Evolutionary conservation across 2,113 vertebrate species (phyloP), one percentile per base, ranked within the genome.

Genomic region (Alouatta palliata): DNA sequence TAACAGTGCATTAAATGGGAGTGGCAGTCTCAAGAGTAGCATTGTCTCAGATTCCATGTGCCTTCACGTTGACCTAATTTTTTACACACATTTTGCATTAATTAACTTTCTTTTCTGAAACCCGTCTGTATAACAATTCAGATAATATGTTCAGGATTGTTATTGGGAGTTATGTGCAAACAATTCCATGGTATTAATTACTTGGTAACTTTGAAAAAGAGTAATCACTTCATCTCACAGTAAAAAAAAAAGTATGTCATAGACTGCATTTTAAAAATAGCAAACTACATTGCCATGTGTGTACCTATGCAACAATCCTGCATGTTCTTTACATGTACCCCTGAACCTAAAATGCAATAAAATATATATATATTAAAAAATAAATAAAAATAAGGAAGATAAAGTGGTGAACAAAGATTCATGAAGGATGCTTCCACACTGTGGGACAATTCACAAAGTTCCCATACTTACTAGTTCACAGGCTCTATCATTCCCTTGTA

Each of bases 71-170:
- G 79, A 75, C 27, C 77, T 88, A 54, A 45, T 37, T 76, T 95
- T 91, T 73, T 3, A 71, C 45, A 49, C 8, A 52, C 2, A 73
- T 23, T 87, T 95, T 87, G 81, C 56, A 89, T 40, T 85, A 58
- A 94, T 79, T 84, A 75, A 61, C 82, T 47, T 75, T 96, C 8
- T 77, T 96, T 97, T 88, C 73, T 94, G 27, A 95, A 93, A 82
- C 8, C 0, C 49, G n/a, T 77, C 58, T 88, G 19, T 68, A 82
- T 12, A 27, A 11, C 64, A 9, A 80, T 68, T 96, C 30, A 70
- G 27, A 86, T 86, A 10, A 58, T 88, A 73, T 56, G 11, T 91
- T 91, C 40, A 45, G 32, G 32, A 47, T 54, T 19, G 6, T 54
- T 47, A 45, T 71, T 5, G 45, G 49, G 35, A 58, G 23, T 79